phyloP scores from a whole-genome alignment of 2,113 vertebrate species.

The Turnix velox region DNA sequence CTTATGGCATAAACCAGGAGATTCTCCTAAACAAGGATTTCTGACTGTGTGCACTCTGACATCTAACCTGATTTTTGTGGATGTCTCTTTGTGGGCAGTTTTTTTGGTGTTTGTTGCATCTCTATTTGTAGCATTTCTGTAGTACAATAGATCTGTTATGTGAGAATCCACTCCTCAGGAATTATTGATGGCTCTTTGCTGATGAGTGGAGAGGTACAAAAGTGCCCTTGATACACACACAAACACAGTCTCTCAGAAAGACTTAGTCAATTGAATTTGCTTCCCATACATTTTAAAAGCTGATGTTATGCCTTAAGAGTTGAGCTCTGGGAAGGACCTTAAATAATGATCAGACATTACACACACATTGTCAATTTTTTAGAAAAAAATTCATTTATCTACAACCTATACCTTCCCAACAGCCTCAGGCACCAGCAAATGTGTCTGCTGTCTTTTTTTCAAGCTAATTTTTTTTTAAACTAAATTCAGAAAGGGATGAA shows the following conservation, averaged over 20 bases:
- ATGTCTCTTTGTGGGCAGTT: rapidly evolving
- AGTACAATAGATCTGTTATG: neutral
- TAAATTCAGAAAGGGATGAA: neutral
- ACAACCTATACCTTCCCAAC: neutral
- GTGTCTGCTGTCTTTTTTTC: neutral
- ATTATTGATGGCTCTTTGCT: neutral
- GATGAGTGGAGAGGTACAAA: neutral
- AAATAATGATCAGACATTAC: neutral
- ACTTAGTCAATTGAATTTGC: neutral
- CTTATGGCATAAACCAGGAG: neutral
- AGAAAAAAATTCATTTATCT: neutral
- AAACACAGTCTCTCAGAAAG: neutral
- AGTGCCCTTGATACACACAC: neutral
- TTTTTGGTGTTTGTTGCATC: no score
- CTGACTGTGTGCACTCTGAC: neutral
- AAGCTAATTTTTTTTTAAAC: neutral
- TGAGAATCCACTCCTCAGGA: neutral
- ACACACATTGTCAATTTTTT: neutral
- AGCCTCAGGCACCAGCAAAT: neutral
- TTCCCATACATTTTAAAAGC: neutral
- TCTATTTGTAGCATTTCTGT: neutral
- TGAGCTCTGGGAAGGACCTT: neutral
- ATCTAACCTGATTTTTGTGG: neutral
- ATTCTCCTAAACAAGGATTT: neutral
- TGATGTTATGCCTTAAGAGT: neutral